Base-by-base conservation (phyloP, 2,888 invertebrate genomes). In the Hoplodrina blanda region DNA sequence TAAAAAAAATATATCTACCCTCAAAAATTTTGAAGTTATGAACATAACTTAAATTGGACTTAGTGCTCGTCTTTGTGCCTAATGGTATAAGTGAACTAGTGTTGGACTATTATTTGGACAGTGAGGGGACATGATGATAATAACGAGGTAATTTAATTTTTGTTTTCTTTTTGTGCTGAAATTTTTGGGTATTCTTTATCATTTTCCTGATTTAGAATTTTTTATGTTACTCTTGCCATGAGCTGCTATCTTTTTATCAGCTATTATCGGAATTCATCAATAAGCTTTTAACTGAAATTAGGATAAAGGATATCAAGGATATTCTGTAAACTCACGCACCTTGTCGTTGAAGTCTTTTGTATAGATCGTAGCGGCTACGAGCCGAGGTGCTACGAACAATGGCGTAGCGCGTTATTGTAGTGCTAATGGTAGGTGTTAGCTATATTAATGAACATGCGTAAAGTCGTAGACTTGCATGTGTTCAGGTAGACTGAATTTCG, bases 11-110 rank as follows among this genome's bases (percentile, higher is more conserved):
- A 60, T 19, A 41, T 11, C 72, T 62, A 78, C 63, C 78, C 78
- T 67, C 25, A 62, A 80, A 44, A 68, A 77, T 76, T 77, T 81
- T 78, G 53, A 78, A 80, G 84, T 80, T 76, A 84, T 85, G 84
- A 83, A 76, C 77, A 69, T 78, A 84, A 86, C 76, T 82, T 82
- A 71, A 82, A 83, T 85, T 88, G 83, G 85, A 87, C 83, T 83
- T 84, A 84, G 92, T 91, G 91, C 85, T 81, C 76, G 85, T 85
- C 86, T 89, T 89, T 88, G 92, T 92, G 91, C 87, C 87, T 85
- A 85, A 91, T 92, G 90, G 83, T 90, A 90, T 87, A 88, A 84
- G 92, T 92, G 92, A 84, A 83, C 84, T 88, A 88, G 92, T 92
- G 91, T 86, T 85, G 80, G 80, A 88, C 85, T 86, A 61, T 81